Base-by-base conservation (phyloP, 2,888 invertebrate genomes). In the Drosophila macrospina region DNA sequence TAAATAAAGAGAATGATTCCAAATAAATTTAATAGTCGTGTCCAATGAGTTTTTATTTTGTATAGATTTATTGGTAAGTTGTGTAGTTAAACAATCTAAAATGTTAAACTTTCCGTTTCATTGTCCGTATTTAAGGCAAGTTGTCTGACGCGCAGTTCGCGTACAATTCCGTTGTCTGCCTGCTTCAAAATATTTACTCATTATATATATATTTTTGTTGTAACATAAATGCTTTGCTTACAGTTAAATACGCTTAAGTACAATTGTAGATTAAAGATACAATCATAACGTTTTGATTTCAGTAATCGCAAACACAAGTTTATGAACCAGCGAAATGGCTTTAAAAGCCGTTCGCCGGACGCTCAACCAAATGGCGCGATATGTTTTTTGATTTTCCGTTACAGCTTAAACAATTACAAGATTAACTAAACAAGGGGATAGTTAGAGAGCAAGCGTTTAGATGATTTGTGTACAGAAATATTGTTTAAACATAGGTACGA, bases 71-170 rank as follows among this genome's bases (percentile, higher is more conserved):
- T 87, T 85, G 65, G 65, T 77, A 87, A 68, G 57, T 71, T 82
- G 80, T 72, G 52, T 67, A 68, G 69, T 81, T 87, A 86, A 79
- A 84, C 81, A 86, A 88, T 86, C 80, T 85, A 82, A 78, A 84
- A 72, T 78, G 63, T 82, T 82, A 77, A 83, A 79, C 76, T 79
- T 79, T 83, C 71, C 52, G 78, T 80, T 87, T 90, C 89, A 89
- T 90, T 90, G 87, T 90, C 90, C 89, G 89, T 81, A 85, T 83
- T 87, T 71, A 90, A 90, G 90, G 90, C 90, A 90, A 90, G 86
- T 88, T 82, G 68, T 80, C 63, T 63, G 57, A 59, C 55, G 44
- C 72, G 59, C 71, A 60, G 36, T 51, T 30, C 52, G 68, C 52
- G 45, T 36, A 47, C 55, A 62, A 56, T 70, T 65, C 62, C 63